Base-by-base conservation (phyloP, 2,888 invertebrate genomes). In the Drosophila fungiperda region DNA sequence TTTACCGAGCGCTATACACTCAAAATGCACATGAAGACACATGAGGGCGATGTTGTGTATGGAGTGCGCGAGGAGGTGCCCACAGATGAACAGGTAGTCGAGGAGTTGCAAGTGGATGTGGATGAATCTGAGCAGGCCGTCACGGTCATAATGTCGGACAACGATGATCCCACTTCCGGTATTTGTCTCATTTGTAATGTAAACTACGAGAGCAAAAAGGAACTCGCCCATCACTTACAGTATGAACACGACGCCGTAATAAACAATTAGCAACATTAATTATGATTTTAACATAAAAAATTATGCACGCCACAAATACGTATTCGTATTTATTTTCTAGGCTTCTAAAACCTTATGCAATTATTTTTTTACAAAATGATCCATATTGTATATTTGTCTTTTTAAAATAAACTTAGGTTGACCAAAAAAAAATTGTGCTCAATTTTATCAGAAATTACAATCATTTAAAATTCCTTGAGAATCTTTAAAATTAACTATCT, bases 1-100 rank as follows among this genome's bases (percentile, higher is more conserved):
- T 92, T 92, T 33, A 92, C 93, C 0, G 93, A 92, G 61, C 91
- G 92, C 26, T 92, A 92, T 61, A 92, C 93, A 4, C 85, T 92
- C 4, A 92, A 93, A 70, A 89, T 92, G 85, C 92, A 92, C 45
- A 82, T 91, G 73, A 92, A 90, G 69, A 92, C 90, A 0, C 92
- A 92, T 57, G 81, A 82, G 0, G 76, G 71, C 0, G 80, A 86
- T 32, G 87, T 90, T 3, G 90, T 86, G 0, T 89, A 90, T 26
- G 89, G 89, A 0, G 90, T 86, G 1, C 54, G 84, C 2, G 85
- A 86, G 50, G 85, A 78, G n/a, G 78, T 78, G 1, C 82, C 81
- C 0, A 57, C 69, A 6, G 83, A 88, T 42, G 87, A 87, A 49
- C 83, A 87, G 52, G 90, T 87, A 2, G 87, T 90, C 3, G 87